Percentiles rank a stretch among this genome's conserved stretches.
Evolutionary conservation across 2,888 invertebrate species (phyloP).

Genomic region (Willowsia nigromaculata): DNA sequence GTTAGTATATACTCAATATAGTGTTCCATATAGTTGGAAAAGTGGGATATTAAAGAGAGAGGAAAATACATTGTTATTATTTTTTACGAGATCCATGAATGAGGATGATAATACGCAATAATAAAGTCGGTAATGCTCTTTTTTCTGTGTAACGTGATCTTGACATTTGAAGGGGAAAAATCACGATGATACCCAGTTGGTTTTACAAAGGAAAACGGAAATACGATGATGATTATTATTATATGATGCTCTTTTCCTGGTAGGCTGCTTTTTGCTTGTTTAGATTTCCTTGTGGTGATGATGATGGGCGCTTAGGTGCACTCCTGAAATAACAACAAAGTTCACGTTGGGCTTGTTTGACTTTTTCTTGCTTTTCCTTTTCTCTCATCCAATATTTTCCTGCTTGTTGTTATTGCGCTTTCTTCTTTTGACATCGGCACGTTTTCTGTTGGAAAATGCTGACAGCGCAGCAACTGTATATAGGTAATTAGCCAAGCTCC

Average conservation of each 20-base stretch:
- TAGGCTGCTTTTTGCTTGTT: slow-evolving; percentile 5
- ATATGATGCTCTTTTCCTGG: neutral
- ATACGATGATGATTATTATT: neutral
- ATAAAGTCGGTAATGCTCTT: neutral
- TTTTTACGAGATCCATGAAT: slow-evolving; percentile 30
- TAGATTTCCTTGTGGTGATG: slow-evolving; percentile 9
- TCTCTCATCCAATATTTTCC: neutral
- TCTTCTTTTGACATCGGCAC: slow-evolving; percentile 14
- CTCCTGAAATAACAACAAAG: slow-evolving; percentile 6
- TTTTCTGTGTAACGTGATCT: neutral
- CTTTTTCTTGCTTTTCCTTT: neutral
- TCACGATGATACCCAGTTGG: slow-evolving; percentile 11
- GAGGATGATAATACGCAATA: slow-evolving; percentile 24
- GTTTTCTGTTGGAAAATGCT: slow-evolving; percentile 6
- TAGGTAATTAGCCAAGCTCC: neutral
- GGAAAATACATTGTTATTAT: neutral
- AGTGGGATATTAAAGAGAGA: neutral
- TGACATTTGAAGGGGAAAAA: slow-evolving; percentile 15
- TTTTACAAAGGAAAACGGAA: neutral
- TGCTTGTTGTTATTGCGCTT: neutral
- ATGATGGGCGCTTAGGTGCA: neutral
- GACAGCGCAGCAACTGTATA: neutral
- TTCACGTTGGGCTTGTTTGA: slow-evolving; percentile 26
- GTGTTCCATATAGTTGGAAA: neutral
- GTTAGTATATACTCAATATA: slow-evolving; percentile 17